These are phyloP conservation scores for Dasypus novemcinctus DNA, from an alignment of 2,113 vertebrate species.

Conservation along the genomic window DNA sequence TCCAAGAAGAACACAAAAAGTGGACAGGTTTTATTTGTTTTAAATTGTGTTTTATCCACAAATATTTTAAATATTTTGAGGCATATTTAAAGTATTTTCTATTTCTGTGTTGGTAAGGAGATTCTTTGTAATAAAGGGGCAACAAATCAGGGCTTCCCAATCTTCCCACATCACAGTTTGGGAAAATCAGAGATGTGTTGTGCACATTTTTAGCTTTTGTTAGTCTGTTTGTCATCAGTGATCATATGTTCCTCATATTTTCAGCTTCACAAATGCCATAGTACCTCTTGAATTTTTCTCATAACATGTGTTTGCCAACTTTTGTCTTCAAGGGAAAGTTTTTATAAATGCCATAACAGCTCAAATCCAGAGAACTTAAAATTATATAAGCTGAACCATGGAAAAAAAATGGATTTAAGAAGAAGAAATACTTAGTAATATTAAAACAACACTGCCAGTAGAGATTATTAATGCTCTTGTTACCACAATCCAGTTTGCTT, in stretches of 20 bases:
- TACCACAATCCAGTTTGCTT: not conserved
- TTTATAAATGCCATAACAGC: conserved; percentile 25
- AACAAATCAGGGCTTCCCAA: conserved; percentile 33
- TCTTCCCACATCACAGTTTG: conserved; percentile 26
- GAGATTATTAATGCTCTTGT: not conserved
- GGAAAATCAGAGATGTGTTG: not conserved
- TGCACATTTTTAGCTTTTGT: conserved; percentile 34
- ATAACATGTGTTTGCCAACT: conserved; percentile 27
- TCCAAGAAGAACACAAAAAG: not conserved
- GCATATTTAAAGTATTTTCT: not conserved
- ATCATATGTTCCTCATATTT: conserved; percentile 58
- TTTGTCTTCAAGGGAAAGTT: conserved; percentile 25
- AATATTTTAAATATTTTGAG: conserved; percentile 28
- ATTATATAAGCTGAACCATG: not conserved
- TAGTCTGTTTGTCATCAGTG: not conserved
- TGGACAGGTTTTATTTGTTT: not conserved
- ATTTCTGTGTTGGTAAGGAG: conserved; percentile 26
- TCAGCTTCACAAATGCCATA: conserved; percentile 40
- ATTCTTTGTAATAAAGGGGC: not conserved
- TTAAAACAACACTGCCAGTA: conserved; percentile 34
- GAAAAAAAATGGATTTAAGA: not conserved
- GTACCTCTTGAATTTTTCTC: conserved; percentile 16
- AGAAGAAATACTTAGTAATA: not conserved
- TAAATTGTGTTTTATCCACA: not conserved
- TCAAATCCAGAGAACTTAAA: not conserved